Evolutionary conservation across 2,888 invertebrate species (phyloP), one percentile per base, ranked within the genome.

Genomic region (Empis stercorea): DNA sequence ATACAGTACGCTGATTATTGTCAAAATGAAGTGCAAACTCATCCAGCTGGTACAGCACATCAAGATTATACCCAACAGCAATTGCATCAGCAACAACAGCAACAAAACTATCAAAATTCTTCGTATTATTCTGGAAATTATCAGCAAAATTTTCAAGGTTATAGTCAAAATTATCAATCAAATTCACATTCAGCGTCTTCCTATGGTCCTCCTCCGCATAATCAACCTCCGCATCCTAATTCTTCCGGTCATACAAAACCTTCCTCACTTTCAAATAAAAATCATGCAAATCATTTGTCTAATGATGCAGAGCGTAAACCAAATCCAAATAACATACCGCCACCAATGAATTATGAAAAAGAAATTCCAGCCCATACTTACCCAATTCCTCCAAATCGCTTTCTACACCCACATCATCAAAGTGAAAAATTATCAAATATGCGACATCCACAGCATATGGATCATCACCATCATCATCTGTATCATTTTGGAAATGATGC

Each of bases 1-100:
- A 69, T 70, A 36, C 69, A 69, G 43, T 70, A 70, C 46, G 70
- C 69, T 7, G 70, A 70, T 52, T 69, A 65, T 52, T 69, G 68
- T 49, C 69, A 69, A 52, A 67, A 66, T 48, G 66, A 68, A 44
- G 61, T 63, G 2, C 66, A 67, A 50, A 61, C 62, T 2, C 60
- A 65, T 50, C 49, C 52, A 43, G 45, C 49, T 10, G 43, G 49
- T 9, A 3, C 27, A 13, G 10, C 20, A 16, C 42, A 44, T 30
- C 51, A 54, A 43, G 42, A 41, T 16, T 49, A 48, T 45, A 37
- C 44, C 2, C 59, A 58, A 39, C 60, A 57, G 16, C 55, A 57
- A 13, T 51, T 49, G 10, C 50, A 50, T 9, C 45, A 46, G 4
- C 50, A 48, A 10, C 48, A 44, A 6, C 30, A 14, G 2, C 57